Base-by-base conservation (phyloP, 2,113 vertebrate species). In the Tupaia chinensis region DNA sequence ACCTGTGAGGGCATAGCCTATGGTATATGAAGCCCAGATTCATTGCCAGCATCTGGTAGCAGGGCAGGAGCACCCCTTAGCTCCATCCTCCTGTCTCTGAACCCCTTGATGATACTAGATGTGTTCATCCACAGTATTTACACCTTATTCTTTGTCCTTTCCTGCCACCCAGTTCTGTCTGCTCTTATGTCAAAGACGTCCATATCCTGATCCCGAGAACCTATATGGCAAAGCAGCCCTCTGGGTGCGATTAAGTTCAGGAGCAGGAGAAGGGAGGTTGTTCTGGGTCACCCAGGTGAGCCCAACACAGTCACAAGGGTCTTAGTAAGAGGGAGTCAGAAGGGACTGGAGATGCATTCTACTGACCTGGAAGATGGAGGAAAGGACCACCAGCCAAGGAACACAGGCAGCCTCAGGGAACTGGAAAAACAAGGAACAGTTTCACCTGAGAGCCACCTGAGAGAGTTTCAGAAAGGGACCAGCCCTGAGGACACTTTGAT, bases 251-350 rank as follows among this genome's bases (percentile, higher is more conserved):
- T 4, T 4, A 9, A 72, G 53, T 0, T 34, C 16, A 58, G 20
- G 34, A 23, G 23, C 56, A 5, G 3, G 17, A 0, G 4, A 1
- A 9, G 34, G 29, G 1, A 4, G 7, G 1, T 9, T 1, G 2
- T 13, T 86, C 44, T 17, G 44, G 44, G n/a, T 0, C 5, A 1
- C 9, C 29, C 19, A 4, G 25, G 14, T 7, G 19, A 53, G 9
- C 58, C 29, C 60, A 20, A 5, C 6, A 16, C 17, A 25, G 1
- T 29, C 70, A 29, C 72, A 16, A 29, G 70, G 10, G 61, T 76
- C 60, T 70, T 10, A 34, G 29, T 27, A 1, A 60, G 85, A 22
- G 10, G 53, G 32, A 10, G 79, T 23, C 19, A 10, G 14, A 58
- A 44, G 25, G 60, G 56, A 22, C 15, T 4, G 25, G 32, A 32